These are phyloP conservation scores for Sceliomorpha sp. DNA, from an alignment of 2,888 invertebrate species.

Conservation along the genomic window DNA sequence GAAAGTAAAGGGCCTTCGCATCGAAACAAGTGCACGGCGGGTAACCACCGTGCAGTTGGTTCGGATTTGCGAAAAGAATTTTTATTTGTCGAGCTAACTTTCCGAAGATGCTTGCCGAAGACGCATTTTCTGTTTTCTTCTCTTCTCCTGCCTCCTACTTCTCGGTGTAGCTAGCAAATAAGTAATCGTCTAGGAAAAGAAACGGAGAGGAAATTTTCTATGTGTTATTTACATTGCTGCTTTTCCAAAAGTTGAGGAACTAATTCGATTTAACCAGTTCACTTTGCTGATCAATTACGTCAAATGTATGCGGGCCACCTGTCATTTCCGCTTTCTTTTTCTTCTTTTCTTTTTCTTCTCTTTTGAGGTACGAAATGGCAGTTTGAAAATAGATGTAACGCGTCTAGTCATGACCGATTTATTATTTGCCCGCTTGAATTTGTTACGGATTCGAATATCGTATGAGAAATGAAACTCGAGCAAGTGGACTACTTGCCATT, in stretches of 20 bases:
- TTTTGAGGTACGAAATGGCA: neutral
- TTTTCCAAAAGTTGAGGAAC: constrained; percentile 26
- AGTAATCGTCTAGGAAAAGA: constrained; percentile 49
- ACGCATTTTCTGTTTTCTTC: constrained; percentile 48
- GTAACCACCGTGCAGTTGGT: constrained; percentile 33
- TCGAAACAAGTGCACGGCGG: constrained; percentile 32
- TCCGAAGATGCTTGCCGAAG: constrained; percentile 38
- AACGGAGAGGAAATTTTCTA: constrained; percentile 31
- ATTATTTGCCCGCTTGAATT: too few species aligned
- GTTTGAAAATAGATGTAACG: neutral
- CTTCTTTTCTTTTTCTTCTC: neutral
- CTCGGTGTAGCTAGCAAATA: constrained; percentile 57
- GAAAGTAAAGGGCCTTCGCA: constrained; percentile 36
- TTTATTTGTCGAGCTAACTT: constrained; percentile 47
- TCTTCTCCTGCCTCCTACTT: constrained; percentile 50
- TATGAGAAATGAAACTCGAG: constrained; percentile 10
- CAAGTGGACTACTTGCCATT: constrained; percentile 21
- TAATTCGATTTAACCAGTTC: constrained; percentile 43
- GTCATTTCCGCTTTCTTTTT: constrained; percentile 23
- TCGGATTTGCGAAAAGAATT: constrained; percentile 39
- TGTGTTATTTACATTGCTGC: constrained; percentile 46
- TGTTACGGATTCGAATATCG: neutral
- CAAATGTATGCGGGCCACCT: constrained; percentile 29
- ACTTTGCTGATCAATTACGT: constrained; percentile 48
- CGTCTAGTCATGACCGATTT: neutral